Base-by-base conservation (phyloP, 2,113 vertebrate species). In the Nyctibius bracteatus region DNA sequence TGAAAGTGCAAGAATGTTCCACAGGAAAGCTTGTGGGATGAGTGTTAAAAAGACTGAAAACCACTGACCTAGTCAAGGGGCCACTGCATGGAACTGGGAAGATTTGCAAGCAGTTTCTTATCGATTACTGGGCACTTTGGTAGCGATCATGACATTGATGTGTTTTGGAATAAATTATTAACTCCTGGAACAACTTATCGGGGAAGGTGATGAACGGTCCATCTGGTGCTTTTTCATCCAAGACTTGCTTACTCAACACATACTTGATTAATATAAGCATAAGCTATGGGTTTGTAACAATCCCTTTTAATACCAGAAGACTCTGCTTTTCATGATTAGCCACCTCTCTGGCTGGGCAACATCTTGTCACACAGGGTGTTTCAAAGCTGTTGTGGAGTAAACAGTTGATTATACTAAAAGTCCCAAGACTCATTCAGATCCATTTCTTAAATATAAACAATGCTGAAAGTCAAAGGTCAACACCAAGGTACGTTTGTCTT, bases 101-200 rank as follows among this genome's bases (percentile, higher is more conserved):
- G 35, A 70, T 43, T 41, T 81, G 14, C 59, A 46, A 27, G 43
- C 30, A 31, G 13, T 63, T 84, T 61, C 23, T 73, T 61, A 59
- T 2, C 6, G 20, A 4, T 17, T 63, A 37, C 10, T 27, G 41
- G 21, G 11, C 16, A 14, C 35, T 73, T 54, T 63, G 49, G 9
- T 31, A 18, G 46, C 2, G 3, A 20, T 54, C 24, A 46, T 2
- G 2, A 49, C 4, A 0, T 37, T 44, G 13, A 63, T 5, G 8
- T 41, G 6, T 68, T 86, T 51, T 5, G 3, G n/a, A 55, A 16
- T 54, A 83, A 81, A 57, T 25, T 35, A 62, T 59, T n/a, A 51
- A 66, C 6, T 65, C 28, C 24, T 41, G 19, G 41, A 74, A 67
- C 41, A 82, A n/a, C 10, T 58, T 66, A 23, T 4, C 39, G 10